These are phyloP conservation scores for Apistogramma diplotaenia DNA, from an alignment of 2,113 vertebrate species.

Conservation along the genomic window DNA sequence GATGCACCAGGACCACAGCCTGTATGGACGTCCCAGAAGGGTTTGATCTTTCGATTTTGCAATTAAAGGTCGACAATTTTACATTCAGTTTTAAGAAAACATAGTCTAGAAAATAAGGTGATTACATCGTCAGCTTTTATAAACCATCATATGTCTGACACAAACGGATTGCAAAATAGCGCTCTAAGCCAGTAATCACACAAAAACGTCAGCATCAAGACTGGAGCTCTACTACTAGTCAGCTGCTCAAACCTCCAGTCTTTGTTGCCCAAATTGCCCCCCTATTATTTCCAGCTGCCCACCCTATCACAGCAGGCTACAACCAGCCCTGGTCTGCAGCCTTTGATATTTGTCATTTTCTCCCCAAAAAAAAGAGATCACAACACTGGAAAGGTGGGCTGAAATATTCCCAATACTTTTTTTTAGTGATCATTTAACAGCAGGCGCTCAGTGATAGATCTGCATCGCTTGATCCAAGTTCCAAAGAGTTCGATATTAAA, in stretches of 20 bases:
- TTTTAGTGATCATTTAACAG: conserved; percentile 63
- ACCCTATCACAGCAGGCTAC: too few species aligned
- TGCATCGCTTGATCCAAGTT: not conserved
- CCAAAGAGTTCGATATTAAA: conserved; percentile 42
- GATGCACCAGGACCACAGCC: too few species aligned
- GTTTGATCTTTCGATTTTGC: too few species aligned
- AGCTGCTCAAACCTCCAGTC: not conserved
- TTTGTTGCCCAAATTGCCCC: not conserved
- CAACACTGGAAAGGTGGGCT: conserved; percentile 23
- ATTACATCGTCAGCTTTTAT: accelerated
- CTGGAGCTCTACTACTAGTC: not conserved
- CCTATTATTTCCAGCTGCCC: not conserved
- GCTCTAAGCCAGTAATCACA: not conserved
- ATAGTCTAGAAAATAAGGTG: too few species aligned
- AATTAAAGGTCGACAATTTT: too few species aligned
- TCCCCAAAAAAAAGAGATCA: conserved; percentile 37
- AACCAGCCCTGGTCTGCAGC: not conserved
- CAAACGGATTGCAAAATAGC: not conserved
- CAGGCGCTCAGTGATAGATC: conserved; percentile 19
- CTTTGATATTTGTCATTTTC: conserved; percentile 24
- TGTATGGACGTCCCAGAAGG: too few species aligned
- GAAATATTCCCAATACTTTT: conserved; percentile 42
- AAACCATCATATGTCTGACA: not conserved
- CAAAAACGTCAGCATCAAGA: not conserved
- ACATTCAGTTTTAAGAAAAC: too few species aligned